Percentiles rank a stretch among this genome's conserved stretches.
phyloP scores from a whole-genome alignment of 2,888 invertebrate species.

The Thyatira batis region DNA sequence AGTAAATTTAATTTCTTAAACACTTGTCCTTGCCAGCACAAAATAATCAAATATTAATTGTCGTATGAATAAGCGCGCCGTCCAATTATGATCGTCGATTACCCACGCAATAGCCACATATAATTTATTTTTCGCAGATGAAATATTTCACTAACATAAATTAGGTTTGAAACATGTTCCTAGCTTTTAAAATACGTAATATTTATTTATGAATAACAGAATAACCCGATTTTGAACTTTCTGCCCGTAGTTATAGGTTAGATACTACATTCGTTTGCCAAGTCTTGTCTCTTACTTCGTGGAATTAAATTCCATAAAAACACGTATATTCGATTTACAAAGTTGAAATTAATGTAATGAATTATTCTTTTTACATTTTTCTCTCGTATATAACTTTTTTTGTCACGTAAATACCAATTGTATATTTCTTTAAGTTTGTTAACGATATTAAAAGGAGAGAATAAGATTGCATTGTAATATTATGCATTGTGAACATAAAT shows the following conservation, averaged over 20 bases:
- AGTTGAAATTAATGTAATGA: not conserved
- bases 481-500: constrained; percentile 61
- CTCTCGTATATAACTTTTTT: not conserved
- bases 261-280: constrained; percentile 33
- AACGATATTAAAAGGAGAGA: constrained; percentile 75
- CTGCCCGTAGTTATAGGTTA: constrained; percentile 33
- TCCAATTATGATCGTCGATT: constrained; percentile 42
- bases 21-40: not conserved
- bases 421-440: constrained; percentile 68
- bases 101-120: constrained; percentile 6
- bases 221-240: constrained; percentile 34
- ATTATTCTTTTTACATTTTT: not conserved
- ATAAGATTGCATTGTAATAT: constrained; percentile 77
- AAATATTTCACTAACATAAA: constrained; percentile 14
- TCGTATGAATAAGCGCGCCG: constrained; percentile 61
- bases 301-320: constrained; percentile 65
- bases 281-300: constrained; percentile 33
- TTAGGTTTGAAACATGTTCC: constrained; percentile 56
- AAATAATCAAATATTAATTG: constrained; percentile 19
- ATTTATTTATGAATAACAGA: constrained; percentile 51
- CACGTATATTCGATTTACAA: not conserved
- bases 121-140: not conserved
- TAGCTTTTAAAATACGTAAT: constrained; percentile 54
- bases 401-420: not conserved
- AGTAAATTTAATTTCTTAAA: not conserved